A percentile compares a stretch with the other conserved stretches of the same genome.
Conservation (phyloP, 2,888 invertebrate genomes). For the Phania funesta region DNA sequence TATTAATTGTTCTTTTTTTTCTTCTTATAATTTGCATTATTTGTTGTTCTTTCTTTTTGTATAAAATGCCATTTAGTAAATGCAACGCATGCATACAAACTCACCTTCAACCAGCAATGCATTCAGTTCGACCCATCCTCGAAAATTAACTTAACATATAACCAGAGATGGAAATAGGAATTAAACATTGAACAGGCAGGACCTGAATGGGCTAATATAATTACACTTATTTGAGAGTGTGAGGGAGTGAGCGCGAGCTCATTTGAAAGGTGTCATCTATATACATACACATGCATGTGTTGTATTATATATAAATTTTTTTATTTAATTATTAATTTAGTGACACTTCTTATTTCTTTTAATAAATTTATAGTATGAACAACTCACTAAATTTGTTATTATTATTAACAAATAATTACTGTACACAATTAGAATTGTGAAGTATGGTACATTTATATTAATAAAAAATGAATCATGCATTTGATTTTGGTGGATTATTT, state of each 20-base stretch:
- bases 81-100: not conserved
- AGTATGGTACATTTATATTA: conserved; percentile 28
- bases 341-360: conserved; percentile 29
- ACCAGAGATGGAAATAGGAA: no score
- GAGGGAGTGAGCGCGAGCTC: no score
- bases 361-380: conserved; percentile 20
- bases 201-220: not conserved
- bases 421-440: not conserved
- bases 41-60: not conserved
- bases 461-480: conserved; percentile 29
- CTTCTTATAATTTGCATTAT: not conserved
- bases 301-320: no score
- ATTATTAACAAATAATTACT: conserved; percentile 19
- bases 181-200: no score
- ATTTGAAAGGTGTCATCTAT: no score
- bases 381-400: not conserved
- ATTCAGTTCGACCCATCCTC: no score
- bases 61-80: not conserved
- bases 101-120: not conserved
- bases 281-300: no score
- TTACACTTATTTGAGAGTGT: no score
- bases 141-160: no score
- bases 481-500: conserved; percentile 12
- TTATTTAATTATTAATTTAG: not conserved
- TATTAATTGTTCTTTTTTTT: not conserved